A percentile compares a stretch with the other conserved stretches of the same genome.
phyloP scores from a whole-genome alignment of 2,888 invertebrate species.

The Phytoseiulus persimilis region DNA sequence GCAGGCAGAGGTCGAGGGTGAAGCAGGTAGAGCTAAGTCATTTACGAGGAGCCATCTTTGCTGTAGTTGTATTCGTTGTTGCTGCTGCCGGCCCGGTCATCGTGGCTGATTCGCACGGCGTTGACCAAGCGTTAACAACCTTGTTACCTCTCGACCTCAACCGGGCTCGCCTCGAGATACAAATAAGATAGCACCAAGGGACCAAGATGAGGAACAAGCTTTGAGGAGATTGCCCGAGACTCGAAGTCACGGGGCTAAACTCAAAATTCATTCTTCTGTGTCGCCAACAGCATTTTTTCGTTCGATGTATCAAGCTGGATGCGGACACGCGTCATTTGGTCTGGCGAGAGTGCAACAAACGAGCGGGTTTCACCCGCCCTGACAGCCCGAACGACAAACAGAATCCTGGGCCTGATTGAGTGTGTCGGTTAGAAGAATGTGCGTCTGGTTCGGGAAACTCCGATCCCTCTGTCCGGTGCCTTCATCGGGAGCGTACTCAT shows the following conservation, averaged over 20 bases:
- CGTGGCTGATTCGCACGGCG: neutral
- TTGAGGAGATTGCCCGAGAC: neutral
- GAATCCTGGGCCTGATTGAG: no score
- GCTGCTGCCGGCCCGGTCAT: neutral
- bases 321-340: no score
- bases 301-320: no score
- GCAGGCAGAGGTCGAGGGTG: neutral
- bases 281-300: neutral
- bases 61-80: neutral
- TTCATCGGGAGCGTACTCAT: no score
- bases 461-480: no score
- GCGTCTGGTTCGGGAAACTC: no score
- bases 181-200: neutral
- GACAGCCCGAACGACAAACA: no score
- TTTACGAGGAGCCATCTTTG: neutral
- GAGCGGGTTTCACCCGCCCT: no score
- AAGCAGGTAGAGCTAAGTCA: neutral
- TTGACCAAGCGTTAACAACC: neutral
- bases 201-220: neutral
- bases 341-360: no score
- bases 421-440: no score
- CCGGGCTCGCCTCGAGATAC: neutral
- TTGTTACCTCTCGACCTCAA: neutral
- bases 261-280: neutral
- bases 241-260: neutral